Evolutionary conservation across 2,113 vertebrate species (phyloP), one percentile per base, ranked within the genome.

Genomic region (Dunckerocampus dactyliophorus): DNA sequence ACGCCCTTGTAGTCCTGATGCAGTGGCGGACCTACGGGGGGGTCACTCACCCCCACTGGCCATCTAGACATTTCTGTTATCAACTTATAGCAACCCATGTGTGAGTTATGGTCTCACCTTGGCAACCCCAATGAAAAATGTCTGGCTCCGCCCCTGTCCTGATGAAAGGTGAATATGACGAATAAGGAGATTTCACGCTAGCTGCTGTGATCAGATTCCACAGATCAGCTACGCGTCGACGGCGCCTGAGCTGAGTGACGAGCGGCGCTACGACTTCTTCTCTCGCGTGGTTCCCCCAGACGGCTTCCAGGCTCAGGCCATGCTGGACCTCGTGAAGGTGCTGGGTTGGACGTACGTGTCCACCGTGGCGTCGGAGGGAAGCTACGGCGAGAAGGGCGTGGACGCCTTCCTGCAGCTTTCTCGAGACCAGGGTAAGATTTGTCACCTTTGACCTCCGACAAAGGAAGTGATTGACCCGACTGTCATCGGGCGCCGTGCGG

Each of bases 221-320:
- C 96, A 99, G 90, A 97, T 98, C 82, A 99, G 96, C 88, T 99
- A 98, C n/a, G 95, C 95, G 8, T 98, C 96, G 62, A 99, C 96
- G 0, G 96, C 96, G 56, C 95, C 96, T 0, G 96, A 99, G 87
- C 71, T 99, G 85, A 99, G 96, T 37, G 96, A 99, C 39, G 96
- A 98, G 86, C 89, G 95, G n/a, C 93, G 95, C 61, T 99, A 98
- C 46, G 95, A 98, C 87, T 99, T 98, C 92, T 99, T 99, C 92
- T 99, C 96, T 4, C 92, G 96, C 0, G 96, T 99, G 85, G 95
- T 99, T 67, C 96, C 96, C 37, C 96, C 96, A 0, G 96, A 99
- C 81, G 98, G 95, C 31, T 98, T 98, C 85, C 96, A 99, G 90
- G 95, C 95, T 48, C 95, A 99, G 87, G 96, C 96, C 62, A 99